Evolutionary conservation across 2,888 invertebrate species (phyloP), one percentile per base, ranked within the genome.

Genomic region (Protodeltote pygarga): DNA sequence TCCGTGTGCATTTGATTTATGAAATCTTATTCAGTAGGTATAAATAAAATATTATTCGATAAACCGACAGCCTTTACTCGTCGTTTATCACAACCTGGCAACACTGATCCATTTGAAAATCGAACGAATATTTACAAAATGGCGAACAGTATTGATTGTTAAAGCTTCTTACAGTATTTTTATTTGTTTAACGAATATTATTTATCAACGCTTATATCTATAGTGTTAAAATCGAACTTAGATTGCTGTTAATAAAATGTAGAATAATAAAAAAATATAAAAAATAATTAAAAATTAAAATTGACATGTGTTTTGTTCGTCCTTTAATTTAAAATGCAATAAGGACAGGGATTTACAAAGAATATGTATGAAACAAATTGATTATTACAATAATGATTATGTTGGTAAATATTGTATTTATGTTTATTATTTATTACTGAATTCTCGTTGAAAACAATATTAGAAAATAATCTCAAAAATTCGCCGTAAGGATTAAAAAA

Each of bases 131-230:
- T 10, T 31, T 34, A 29, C 20, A 46, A 47, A 46, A 50, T 50
- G 28, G 50, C 27, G 27, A 42, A 52, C 62, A 61, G 57, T 66
- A 61, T 53, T 53, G 48, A 61, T 54, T 69, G 45, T 45, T 35
- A 48, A 65, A 64, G 78, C 74, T 78, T 73, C 38, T 53, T 72
- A 71, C 67, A 75, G 75, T 77, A 79, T 79, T 80, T 75, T 69
- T 69, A 70, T 66, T 59, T 47, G 38, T 49, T n/a, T 69, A 61
- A 29, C 41, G 49, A 62, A 58, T 59, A 63, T 73, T 51, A 65
- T 74, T 77, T 76, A 67, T 66, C 67, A 58, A 73, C 68, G 73
- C 76, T 79, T 77, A 66, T 63, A 55, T 60, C 71, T 31, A 5
- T 45, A 79, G 72, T 72, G 57, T 67, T 71, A 59, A 64, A 66